Evolutionary conservation across 2,888 invertebrate species (phyloP).

Genomic region (Dasysyrphus tricinctus): DNA sequence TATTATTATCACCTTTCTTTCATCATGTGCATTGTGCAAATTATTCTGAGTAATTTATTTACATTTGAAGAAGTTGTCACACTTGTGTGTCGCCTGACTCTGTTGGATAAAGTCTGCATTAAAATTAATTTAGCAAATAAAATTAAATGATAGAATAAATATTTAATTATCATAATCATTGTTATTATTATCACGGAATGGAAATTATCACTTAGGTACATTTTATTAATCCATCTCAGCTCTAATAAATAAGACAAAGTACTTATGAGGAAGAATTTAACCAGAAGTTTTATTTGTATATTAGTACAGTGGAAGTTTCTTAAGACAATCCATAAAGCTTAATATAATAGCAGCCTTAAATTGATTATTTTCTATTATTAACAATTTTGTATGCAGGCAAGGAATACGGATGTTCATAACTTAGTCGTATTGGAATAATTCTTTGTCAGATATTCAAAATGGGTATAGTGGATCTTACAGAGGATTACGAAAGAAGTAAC

Average conservation of each 20-base stretch:
- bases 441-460: too few species aligned
- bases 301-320: background rate
- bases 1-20: background rate
- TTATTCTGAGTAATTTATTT: slow-evolving; percentile 12
- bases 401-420: too few species aligned
- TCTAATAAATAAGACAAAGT: background rate
- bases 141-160: slow-evolving; percentile 11
- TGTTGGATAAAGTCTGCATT: background rate
- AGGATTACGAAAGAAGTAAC: too few species aligned
- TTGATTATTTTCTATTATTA: too few species aligned
- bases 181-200: slow-evolving; percentile 13
- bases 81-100: slow-evolving; percentile 1
- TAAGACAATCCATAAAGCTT: background rate
- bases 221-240: too few species aligned
- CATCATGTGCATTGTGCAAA: background rate
- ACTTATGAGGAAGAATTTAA: background rate
- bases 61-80: slow-evolving; percentile 2
- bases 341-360: too few species aligned
- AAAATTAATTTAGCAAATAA: slow-evolving; percentile 9
- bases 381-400: too few species aligned
- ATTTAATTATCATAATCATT: background rate
- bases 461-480: too few species aligned
- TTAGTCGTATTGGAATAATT: too few species aligned
- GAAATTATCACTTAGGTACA: slow-evolving; percentile 13
- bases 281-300: background rate